A percentile compares a stretch with the other conserved stretches of the same genome.
Conservation (phyloP, 2,113 vertebrate genomes). For the Dissostichus mawsoni region DNA sequence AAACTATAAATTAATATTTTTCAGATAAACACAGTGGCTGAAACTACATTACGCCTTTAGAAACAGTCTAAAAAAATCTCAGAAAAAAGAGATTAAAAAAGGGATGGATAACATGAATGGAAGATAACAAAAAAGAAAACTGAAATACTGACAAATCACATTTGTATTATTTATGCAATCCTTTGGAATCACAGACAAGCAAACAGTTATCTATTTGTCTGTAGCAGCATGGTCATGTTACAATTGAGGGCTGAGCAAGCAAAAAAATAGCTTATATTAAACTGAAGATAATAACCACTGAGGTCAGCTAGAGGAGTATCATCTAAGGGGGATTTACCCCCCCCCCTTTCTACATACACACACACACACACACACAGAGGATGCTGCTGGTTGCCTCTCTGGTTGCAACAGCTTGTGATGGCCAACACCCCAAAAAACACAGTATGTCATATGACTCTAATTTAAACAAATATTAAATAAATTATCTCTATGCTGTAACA, state of each 20-base stretch:
- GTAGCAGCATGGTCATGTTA: slow-evolving; percentile 18
- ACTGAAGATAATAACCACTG: slow-evolving; percentile 50
- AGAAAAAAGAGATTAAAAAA: not conserved
- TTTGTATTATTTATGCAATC: slow-evolving; percentile 1
- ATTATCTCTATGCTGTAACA: not conserved
- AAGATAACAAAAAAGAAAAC: not conserved
- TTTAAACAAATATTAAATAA: slow-evolving; percentile 1
- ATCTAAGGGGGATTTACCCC: slow-evolving; percentile 25
- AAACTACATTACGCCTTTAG: not conserved
- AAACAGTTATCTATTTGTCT: slow-evolving; percentile 30
- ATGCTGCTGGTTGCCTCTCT: slow-evolving; percentile 54
- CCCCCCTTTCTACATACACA: not conserved
- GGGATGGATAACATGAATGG: slow-evolving; percentile 28
- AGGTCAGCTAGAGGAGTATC: slow-evolving; percentile 58
- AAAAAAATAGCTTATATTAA: slow-evolving; percentile 45
- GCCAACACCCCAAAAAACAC: slow-evolving; percentile 68
- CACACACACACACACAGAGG: slow-evolving; percentile 16
- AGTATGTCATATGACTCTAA: not conserved
- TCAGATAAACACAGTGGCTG: not conserved
- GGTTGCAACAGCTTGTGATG: slow-evolving; percentile 57
- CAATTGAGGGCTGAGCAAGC: slow-evolving; percentile 45
- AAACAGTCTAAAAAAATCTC: not conserved
- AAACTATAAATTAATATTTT: not conserved
- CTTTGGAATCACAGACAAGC: slow-evolving; percentile 15
- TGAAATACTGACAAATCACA: slow-evolving; percentile 9